Evolutionary conservation across 2,797 vertebrate genomes (phyloP).

Genomic region (Momotus momota): DNA sequence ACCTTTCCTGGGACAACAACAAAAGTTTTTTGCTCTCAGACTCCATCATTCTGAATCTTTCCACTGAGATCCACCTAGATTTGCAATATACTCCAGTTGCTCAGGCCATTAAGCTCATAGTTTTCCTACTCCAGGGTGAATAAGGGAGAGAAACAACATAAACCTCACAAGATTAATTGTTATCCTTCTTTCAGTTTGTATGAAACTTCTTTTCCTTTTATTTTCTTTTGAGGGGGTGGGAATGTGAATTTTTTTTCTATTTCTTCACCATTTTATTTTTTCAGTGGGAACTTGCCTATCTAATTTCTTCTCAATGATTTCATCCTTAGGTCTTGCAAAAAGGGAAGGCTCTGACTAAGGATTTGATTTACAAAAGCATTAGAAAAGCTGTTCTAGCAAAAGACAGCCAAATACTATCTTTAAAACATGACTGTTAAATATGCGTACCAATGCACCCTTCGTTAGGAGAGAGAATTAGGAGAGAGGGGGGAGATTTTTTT

Average conservation of each 20-base stretch:
- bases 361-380: background rate
- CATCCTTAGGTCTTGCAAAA: background rate
- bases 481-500: background rate
- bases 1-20: background rate
- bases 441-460: background rate
- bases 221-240: background rate
- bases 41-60: background rate
- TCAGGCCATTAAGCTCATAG: background rate
- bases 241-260: background rate
- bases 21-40: background rate
- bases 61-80: background rate
- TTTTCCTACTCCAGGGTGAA: background rate
- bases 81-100: background rate
- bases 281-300: background rate
- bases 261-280: background rate
- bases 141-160: background rate
- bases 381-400: background rate
- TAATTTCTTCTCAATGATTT: background rate
- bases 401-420: background rate
- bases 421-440: background rate
- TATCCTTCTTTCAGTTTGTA: background rate
- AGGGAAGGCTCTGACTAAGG: background rate
- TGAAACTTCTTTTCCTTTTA: background rate
- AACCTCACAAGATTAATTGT: background rate
- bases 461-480: background rate